Evolutionary conservation across 2,888 invertebrate genomes (phyloP), one percentile per base, ranked within the genome.

Genomic region (Oscheius sp.): DNA sequence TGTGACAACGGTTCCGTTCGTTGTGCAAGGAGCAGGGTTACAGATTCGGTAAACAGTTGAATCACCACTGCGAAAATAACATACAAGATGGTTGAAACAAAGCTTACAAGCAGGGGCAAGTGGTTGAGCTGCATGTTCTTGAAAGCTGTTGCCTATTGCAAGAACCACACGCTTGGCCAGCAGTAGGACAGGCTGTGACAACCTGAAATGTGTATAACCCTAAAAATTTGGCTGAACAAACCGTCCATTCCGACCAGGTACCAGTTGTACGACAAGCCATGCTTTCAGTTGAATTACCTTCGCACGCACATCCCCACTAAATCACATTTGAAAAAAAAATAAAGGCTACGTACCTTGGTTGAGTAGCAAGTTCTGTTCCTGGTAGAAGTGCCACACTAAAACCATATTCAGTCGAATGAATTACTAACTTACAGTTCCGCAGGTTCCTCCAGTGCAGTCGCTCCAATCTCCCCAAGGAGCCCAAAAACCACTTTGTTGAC

Each of bases 401-500:
- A n/a, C 2, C 7, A 47, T 35, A 11, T 11, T 37, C 32, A 37
- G 10, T n/a, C n/a, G n/a, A 10, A 2, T n/a, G 13, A 4, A 33
- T 4, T 2, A n/a, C 1, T 9, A 59, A 37, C 65, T 32, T 53
- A 77, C 77, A 11, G 21, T 73, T 72, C 79, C 79, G 33, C 81
- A 81, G 1, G 73, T 62, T 7, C 76, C 74, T 32, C 79, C 81
- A 32, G 47, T 74, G 57, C 81, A 81, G 0, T 66, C 35, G 0
- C 77, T 71, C 81, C 81, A 81, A 55, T 76, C 79, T 11, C 71
- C 68, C 81, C 81, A 81, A 10, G 72, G 62, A 13, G 72, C 79
- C 80, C 80, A 80, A 13, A 77, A 75, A 10, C 80, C 80, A 51
- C 57, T 65, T 2, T 53, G 5, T 1, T 77, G 79, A 37, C 80